These are phyloP conservation scores for Heliconius nattereri DNA, from an alignment of 1,140 invertebrate genomes.

Conservation along the genomic window DNA sequence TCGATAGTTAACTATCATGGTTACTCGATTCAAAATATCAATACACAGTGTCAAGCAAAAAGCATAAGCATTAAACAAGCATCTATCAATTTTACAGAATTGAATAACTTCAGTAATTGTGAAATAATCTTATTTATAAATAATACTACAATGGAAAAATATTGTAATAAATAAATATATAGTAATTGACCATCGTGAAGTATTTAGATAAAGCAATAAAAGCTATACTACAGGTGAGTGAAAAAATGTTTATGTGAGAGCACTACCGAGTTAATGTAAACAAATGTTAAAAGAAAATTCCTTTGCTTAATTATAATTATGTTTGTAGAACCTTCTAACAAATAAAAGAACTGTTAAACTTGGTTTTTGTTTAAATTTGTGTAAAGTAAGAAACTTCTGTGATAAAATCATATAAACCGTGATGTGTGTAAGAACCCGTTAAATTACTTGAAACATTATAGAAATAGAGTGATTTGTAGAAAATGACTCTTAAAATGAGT, in stretches of 20 bases:
- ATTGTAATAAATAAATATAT: neutral
- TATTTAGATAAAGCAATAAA: conserved; percentile 21
- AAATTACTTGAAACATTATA: neutral
- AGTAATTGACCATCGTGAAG: neutral
- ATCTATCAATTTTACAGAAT: conserved; percentile 24
- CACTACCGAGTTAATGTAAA: conserved; percentile 26
- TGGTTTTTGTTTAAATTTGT: neutral
- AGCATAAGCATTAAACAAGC: neutral
- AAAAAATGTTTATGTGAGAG: conserved; percentile 18
- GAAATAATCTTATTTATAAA: neutral
- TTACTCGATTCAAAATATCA: conserved; percentile 7
- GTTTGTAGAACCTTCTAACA: neutral
- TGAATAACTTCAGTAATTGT: conserved; percentile 19
- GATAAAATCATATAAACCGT: neutral
- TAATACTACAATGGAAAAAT: neutral
- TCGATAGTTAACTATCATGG: neutral
- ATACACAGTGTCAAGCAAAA: neutral
- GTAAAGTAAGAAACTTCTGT: neutral
- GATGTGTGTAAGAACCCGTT: neutral
- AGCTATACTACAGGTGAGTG: conserved; percentile 22
- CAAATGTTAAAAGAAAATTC: conserved; percentile 23
- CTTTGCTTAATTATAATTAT: conserved; percentile 24
- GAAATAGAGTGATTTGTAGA: too few species aligned
- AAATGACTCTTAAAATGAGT: neutral
- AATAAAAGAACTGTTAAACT: neutral